These are phyloP conservation scores for Osmerus eperlanus DNA, from an alignment of 2,113 vertebrate genomes.

Conservation along the genomic window DNA sequence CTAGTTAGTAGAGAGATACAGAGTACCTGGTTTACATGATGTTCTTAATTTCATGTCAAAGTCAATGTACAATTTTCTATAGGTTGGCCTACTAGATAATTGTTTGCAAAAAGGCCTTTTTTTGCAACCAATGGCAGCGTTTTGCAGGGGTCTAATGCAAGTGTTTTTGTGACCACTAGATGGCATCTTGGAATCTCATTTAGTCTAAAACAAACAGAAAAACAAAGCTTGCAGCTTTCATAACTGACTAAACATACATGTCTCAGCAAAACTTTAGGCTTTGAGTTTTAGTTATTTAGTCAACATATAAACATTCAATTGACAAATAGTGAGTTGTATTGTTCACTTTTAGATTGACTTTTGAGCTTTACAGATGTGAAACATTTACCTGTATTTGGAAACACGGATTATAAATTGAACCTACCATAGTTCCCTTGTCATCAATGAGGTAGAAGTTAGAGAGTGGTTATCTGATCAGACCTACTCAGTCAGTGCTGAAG, in stretches of 20 bases:
- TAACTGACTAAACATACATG: neutral
- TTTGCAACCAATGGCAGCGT: neutral
- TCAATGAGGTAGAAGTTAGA: neutral
- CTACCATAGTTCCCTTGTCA: constrained; percentile 41
- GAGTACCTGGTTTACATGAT: no score
- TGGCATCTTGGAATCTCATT: constrained; percentile 1
- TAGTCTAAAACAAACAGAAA: neutral
- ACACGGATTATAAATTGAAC: constrained; percentile 21
- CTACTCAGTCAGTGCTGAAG: neutral
- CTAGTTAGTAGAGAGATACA: no score
- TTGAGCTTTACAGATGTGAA: neutral
- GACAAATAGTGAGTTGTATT: neutral
- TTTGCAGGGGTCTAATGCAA: neutral
- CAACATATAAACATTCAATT: no score
- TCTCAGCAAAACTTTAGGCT: neutral
- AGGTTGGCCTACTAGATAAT: no score
- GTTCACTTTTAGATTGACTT: neutral
- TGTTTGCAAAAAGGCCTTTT: neutral
- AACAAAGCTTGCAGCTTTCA: no score
- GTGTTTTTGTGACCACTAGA: constrained; percentile 18
- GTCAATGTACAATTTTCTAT: no score
- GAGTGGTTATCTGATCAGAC: neutral
- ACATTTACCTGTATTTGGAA: neutral
- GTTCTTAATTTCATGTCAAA: no score
- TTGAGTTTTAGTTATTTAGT: neutral